Base-by-base conservation (phyloP, 1,140 invertebrate genomes). In the Condylostylus longicornis region DNA sequence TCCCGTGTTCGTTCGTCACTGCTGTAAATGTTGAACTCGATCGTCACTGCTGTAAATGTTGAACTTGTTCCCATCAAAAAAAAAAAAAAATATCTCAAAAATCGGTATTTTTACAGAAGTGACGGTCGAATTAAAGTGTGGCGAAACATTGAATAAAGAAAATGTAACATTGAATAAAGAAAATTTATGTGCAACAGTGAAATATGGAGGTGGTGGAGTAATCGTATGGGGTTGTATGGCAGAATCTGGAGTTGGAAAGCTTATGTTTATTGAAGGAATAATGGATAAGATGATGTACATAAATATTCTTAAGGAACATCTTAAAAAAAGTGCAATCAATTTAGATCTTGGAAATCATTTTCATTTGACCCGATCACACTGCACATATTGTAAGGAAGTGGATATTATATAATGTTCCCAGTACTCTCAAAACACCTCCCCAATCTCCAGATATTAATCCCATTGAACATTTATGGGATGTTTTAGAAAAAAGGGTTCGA, bases 161-260 rank as follows among this genome's bases (percentile, higher is more conserved):
- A 41, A 45, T 29, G 35, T 42, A 35, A 38, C 41, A 2, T 33
- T 45, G n/a, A 33, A 44, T 17, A 45, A 45, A 14, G 29, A 19
- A 28, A 28, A 51, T 43, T 36, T 44, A 14, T 35, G 25, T 15
- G 14, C 50, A 23, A 62, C 61, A 3, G 48, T 63, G 9, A 63
- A 63, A 44, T 50, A 60, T 38, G 50, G 54, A 23, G 49, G 53
- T 14, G 50, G 52, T 25, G 33, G 19, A 20, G 36, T 55, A 5
- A 57, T 62, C 50, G 47, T 57, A n/a, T 62, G 56, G 54, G 60
- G 49, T 14, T 50, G 42, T 31, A 49, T 62, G 35, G 31, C 42
- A 12, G 31, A 35, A 2, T 21, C 21, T 30, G 52, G 48, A 17
- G 45, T 55, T 2, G 50, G 51, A n/a, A 37, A 41, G 28, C 14